These are phyloP conservation scores for Cettia cetti DNA, from an alignment of 2,113 vertebrate genomes.

Conservation along the genomic window DNA sequence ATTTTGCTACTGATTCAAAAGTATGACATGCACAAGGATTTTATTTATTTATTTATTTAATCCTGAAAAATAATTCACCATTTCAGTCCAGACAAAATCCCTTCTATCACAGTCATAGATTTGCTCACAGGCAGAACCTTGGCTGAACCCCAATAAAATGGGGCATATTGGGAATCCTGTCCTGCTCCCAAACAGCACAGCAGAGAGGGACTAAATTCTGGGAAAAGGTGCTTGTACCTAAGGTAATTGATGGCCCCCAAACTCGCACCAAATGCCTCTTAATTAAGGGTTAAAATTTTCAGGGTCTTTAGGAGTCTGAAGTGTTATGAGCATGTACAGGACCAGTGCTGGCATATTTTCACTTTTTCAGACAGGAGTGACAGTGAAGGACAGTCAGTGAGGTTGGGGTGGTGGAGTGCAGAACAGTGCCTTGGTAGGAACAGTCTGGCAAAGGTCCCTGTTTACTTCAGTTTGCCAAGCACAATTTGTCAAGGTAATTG, in stretches of 20 bases:
- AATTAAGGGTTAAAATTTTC: neutral
- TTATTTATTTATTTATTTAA: too few relatives aligned
- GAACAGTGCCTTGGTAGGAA: neutral
- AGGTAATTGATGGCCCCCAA: neutral
- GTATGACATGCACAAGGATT: accelerated
- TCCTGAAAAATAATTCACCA: neutral
- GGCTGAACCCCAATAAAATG: neutral
- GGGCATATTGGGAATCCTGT: neutral
- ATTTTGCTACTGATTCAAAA: neutral
- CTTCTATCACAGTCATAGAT: neutral
- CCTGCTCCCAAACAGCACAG: neutral
- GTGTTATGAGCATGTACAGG: accelerated
- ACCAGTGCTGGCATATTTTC: neutral
- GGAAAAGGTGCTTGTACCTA: neutral
- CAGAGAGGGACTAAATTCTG: neutral
- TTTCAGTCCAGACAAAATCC: neutral
- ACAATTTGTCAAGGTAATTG: neutral
- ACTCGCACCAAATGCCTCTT: neutral
- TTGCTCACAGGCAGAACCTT: neutral
- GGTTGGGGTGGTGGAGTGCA: neutral
- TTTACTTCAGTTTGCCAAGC: neutral
- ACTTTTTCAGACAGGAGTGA: neutral
- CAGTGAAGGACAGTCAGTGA: neutral
- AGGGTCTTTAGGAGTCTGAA: neutral
- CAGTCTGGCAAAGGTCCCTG: neutral